Evolutionary conservation across 2,797 vertebrate species (phyloP).

Genomic region (Rhinatrema bivittatum): DNA sequence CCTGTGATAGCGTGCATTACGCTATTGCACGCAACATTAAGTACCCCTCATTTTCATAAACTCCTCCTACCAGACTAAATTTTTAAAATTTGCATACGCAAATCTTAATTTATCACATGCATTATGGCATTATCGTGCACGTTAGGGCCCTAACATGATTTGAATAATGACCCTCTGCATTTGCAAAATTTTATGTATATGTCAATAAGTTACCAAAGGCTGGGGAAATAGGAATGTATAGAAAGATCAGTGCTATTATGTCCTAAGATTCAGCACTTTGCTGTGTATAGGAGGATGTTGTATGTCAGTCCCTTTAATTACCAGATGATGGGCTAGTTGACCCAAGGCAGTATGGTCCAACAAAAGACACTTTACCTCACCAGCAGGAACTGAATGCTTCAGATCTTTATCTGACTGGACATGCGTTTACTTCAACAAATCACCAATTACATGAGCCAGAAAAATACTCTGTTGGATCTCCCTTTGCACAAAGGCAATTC

Average conservation of each 20-base stretch:
- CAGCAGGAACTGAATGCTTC: constrained; percentile 12
- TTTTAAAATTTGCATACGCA: no score
- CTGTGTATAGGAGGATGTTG: background rate
- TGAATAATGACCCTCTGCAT: no score
- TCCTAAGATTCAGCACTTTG: constrained; percentile 16
- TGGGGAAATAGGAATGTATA: constrained; percentile 24
- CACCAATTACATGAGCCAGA: constrained; percentile 12
- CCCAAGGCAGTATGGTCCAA: constrained; percentile 8
- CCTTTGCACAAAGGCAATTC: background rate
- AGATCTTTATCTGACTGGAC: constrained; percentile 29
- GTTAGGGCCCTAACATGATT: no score
- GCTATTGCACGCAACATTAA: no score
- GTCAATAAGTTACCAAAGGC: constrained; percentile 11
- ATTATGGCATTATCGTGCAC: no score
- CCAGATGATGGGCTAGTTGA: constrained; percentile 16
- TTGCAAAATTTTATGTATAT: constrained; percentile 19
- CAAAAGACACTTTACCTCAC: constrained; percentile 21
- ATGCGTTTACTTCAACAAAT: constrained; percentile 4
- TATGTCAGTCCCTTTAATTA: constrained; percentile 13
- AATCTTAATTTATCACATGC: no score
- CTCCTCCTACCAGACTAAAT: no score
- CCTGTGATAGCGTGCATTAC: no score
- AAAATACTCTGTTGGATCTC: background rate
- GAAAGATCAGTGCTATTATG: background rate
- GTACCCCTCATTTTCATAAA: no score